phyloP scores from a whole-genome alignment of 2,888 invertebrate species.

The Philaethria dido region DNA sequence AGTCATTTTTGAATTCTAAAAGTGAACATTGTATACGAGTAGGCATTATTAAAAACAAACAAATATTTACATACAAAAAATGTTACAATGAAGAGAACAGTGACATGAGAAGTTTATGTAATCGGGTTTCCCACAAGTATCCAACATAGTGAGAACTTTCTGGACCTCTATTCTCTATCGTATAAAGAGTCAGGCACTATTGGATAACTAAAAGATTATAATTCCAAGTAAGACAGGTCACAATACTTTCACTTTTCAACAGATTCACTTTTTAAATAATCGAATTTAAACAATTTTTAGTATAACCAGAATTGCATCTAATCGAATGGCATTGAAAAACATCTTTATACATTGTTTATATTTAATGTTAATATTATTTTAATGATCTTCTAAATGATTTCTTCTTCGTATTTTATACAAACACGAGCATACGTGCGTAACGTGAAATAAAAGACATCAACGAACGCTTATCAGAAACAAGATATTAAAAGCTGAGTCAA shows the following conservation, averaged over 20 bases:
- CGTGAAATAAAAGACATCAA: constrained; percentile 20
- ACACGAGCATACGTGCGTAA: background rate
- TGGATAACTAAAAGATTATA: constrained; percentile 45
- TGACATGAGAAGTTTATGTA: constrained; percentile 41
- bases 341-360: background rate
- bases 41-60: background rate
- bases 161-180: constrained; percentile 18
- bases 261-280: constrained; percentile 39
- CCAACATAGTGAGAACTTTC: constrained; percentile 34
- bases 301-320: background rate
- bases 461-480: background rate
- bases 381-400: background rate
- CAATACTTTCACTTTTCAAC: constrained; percentile 55
- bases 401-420: background rate
- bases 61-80: constrained; percentile 32
- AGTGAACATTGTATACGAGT: background rate
- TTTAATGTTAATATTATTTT: background rate
- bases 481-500: background rate
- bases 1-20: background rate
- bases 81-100: constrained; percentile 40
- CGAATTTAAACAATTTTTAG: background rate
- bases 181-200: constrained; percentile 30
- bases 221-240: constrained; percentile 48
- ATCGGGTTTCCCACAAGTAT: constrained; percentile 39
- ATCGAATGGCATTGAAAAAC: background rate